Evolutionary conservation across 2,888 invertebrate species (phyloP).

Genomic region (Sarcophaga rosellei): DNA sequence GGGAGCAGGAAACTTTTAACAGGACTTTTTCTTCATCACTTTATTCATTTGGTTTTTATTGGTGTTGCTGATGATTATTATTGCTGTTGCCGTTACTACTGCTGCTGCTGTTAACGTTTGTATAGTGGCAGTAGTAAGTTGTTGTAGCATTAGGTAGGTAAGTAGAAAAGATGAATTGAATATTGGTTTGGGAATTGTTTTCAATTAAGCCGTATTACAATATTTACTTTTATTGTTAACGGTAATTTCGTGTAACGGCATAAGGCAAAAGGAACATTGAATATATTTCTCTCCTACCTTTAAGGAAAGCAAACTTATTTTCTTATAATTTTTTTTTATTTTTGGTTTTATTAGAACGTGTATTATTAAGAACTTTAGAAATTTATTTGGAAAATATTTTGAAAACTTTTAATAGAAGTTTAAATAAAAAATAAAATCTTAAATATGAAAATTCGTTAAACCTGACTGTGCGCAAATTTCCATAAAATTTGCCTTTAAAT

Average conservation of each 20-base stretch:
- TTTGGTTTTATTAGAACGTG: background rate
- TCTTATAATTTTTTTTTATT: background rate
- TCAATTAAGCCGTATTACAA: constrained; percentile 80
- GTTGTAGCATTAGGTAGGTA: background rate
- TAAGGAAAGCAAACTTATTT: background rate
- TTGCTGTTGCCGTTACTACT: background rate
- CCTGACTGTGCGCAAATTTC: too few relatives aligned
- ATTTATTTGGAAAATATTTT: background rate
- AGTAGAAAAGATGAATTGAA: constrained; percentile 34
- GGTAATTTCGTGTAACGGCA: constrained; percentile 39
- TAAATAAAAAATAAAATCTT: background rate
- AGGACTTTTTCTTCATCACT: background rate
- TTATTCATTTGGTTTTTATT: constrained; percentile 46
- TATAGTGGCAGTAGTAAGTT: background rate
- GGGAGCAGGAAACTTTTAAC: constrained; percentile 64
- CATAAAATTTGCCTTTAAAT: too few relatives aligned
- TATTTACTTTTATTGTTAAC: constrained; percentile 70
- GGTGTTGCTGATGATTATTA: constrained; percentile 64
- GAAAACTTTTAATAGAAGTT: background rate
- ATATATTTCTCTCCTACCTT: background rate
- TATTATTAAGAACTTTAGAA: background rate
- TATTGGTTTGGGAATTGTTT: constrained; percentile 78
- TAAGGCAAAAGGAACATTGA: background rate
- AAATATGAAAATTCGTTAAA: too few relatives aligned
- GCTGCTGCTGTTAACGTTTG: constrained; percentile 23